These are phyloP conservation scores for Syrphus vitripennis DNA, from an alignment of 2,888 invertebrate genomes.

Conservation along the genomic window DNA sequence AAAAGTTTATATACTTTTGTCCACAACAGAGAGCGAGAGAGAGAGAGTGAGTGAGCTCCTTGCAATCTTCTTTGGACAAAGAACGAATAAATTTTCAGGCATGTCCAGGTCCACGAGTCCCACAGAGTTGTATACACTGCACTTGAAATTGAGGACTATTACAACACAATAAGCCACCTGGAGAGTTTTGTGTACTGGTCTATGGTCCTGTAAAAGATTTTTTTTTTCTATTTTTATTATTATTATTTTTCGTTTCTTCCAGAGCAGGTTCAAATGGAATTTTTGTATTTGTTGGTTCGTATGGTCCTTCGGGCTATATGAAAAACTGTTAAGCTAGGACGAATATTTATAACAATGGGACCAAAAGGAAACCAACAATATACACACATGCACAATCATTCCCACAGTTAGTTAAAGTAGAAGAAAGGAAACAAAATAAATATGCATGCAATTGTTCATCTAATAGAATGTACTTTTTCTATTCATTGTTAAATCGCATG, in stretches of 20 bases:
- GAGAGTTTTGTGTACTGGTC: conserved; percentile 36
- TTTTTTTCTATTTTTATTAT: background rate
- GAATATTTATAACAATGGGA: conserved; percentile 25
- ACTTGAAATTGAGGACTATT: conserved; percentile 64
- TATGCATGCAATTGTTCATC: conserved; percentile 59
- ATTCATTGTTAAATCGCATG: conserved; percentile 55
- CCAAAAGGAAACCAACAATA: background rate
- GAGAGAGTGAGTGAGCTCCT: background rate
- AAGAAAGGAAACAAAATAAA: conserved; percentile 5
- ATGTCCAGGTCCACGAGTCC: conserved; percentile 60
- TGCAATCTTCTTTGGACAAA: background rate
- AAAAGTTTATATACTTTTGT: background rate
- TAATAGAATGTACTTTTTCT: conserved; percentile 44
- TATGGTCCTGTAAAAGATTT: conserved; percentile 25
- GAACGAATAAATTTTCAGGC: conserved; percentile 58
- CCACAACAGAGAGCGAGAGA: background rate
- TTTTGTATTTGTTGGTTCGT: conserved; percentile 10
- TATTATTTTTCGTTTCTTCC: background rate
- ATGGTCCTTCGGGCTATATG: background rate
- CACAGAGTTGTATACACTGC: conserved; percentile 32
- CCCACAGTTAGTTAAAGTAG: background rate
- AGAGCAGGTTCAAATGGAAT: conserved; percentile 29
- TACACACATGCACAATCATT: background rate
- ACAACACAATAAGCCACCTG: conserved; percentile 68
- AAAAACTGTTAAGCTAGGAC: background rate